Evolutionary conservation across 2,888 invertebrate species (phyloP), one percentile per base, ranked within the genome.

Genomic region (Philhelius pedissequus): DNA sequence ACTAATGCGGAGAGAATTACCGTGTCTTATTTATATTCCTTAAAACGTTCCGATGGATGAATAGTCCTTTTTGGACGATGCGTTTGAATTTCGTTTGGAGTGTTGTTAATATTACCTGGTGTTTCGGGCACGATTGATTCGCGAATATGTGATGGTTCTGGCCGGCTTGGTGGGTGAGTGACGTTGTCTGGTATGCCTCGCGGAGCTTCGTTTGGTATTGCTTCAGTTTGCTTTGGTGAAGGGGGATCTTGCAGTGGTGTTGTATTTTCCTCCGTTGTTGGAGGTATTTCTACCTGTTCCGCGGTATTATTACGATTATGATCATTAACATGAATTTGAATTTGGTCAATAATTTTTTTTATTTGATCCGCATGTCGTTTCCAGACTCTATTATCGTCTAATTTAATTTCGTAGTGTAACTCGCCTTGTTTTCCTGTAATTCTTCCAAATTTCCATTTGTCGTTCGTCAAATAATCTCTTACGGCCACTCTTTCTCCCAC

Each of bases 371-470:
- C 32, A 32, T 32, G 32, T 32, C 32, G 32, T 18, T 77, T 79
- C 76, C 80, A 84, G 8, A 69, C 40, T 38, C 76, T 56, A 15
- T 32, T 43, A 52, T 86, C 79, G 35, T 82, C 82, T 27, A 82
- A 48, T 32, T 43, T n/a, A 3, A 86, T 48, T 15, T 74, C 30
- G 30, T 80, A 83, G 20, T 86, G 64, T 40, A 83, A 48, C n/a
- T n/a, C n/a, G n/a, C n/a, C n/a, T n/a, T 43, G 30, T 52, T 18
- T 43, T 18, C 48, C 38, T 20, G 9, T 52, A 8, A 83, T 56
- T 22, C 9, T 76, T 4, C 84, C 84, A 43, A 75, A 82, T 25
- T 66, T 40, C 78, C 80, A 87, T 43, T 87, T 86, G 4, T 62
- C 38, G 7, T 66, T 71, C 8, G 78, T 66, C 30, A 80, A 9